Percentiles rank a stretch among this genome's conserved stretches.
Evolutionary conservation across 2,888 invertebrate genomes (phyloP).

Genomic region (Griposia aprilina): DNA sequence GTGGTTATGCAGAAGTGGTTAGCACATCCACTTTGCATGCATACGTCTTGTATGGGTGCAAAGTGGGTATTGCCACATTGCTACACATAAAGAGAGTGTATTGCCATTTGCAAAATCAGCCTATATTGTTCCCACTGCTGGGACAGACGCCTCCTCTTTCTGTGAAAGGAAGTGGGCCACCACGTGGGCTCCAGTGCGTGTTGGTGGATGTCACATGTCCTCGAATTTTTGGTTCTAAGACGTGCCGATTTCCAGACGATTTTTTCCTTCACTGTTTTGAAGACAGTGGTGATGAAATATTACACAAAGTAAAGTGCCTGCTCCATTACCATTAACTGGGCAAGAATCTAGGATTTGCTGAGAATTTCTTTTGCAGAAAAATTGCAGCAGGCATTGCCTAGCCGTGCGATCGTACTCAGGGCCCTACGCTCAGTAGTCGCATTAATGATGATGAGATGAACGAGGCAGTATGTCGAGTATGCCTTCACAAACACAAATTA

Average conservation of each 20-base stretch:
- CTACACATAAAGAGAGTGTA: background rate
- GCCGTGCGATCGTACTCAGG: background rate
- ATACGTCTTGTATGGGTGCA: too few species aligned
- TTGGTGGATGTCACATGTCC: too few species aligned
- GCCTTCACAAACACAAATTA: background rate
- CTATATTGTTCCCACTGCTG: too few species aligned
- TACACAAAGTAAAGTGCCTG: too few species aligned
- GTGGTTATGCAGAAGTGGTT: too few species aligned
- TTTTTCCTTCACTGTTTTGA: too few species aligned
- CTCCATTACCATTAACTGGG: background rate
- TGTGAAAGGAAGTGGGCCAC: too few species aligned
- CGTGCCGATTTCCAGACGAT: too few species aligned
- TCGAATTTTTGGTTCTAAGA: too few species aligned
- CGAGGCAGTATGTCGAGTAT: background rate
- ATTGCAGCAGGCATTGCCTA: background rate
- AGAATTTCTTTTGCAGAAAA: background rate
- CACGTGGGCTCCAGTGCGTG: too few species aligned
- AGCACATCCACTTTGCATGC: background rate
- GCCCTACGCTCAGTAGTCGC: background rate
- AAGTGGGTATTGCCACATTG: background rate
- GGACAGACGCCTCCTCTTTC: too few species aligned
- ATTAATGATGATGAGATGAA: background rate
- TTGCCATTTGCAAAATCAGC: background rate
- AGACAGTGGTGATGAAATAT: too few species aligned
- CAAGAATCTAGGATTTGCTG: background rate